A percentile compares a stretch with the other conserved stretches of the same genome.
phyloP scores from a whole-genome alignment of 2,888 invertebrate genomes.

The Apotomis capreana region DNA sequence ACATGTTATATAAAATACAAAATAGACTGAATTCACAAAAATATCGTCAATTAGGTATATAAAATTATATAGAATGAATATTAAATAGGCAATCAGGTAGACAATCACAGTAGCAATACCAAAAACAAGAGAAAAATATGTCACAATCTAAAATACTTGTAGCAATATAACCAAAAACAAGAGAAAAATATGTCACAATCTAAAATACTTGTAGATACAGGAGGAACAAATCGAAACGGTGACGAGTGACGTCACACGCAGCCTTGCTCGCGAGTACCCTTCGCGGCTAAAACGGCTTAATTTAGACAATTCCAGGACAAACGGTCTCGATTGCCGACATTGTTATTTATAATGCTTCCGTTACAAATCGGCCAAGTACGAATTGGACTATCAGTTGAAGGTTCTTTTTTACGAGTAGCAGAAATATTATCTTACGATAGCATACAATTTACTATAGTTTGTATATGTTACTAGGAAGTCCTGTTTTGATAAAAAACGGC shows the following conservation, averaged over 20 bases:
- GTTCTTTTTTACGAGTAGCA: not conserved
- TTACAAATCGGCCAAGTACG: constrained; percentile 19
- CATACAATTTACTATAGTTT: too few species aligned
- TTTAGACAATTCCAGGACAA: constrained; percentile 61
- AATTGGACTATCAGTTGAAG: not conserved
- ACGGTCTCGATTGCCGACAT: constrained; percentile 52
- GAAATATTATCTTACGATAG: not conserved
- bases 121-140: too few species aligned
- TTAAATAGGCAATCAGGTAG: too few species aligned
- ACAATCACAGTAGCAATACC: too few species aligned
- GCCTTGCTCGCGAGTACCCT: constrained; percentile 53
- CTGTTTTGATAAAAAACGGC: too few species aligned
- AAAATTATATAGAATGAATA: too few species aligned
- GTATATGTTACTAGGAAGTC: not conserved
- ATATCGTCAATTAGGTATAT: too few species aligned
- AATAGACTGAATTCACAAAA: too few species aligned
- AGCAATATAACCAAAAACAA: not conserved
- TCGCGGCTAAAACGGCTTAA: constrained; percentile 63
- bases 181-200: too few species aligned
- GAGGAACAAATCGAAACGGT: constrained; percentile 17
- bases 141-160: too few species aligned
- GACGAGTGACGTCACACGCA: constrained; percentile 44
- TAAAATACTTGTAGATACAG: not conserved
- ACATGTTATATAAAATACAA: too few species aligned
- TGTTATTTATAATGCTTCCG: constrained; percentile 44